Evolutionary conservation across 2,888 invertebrate genomes (phyloP).

Genomic region (Zygaena filipendulae): DNA sequence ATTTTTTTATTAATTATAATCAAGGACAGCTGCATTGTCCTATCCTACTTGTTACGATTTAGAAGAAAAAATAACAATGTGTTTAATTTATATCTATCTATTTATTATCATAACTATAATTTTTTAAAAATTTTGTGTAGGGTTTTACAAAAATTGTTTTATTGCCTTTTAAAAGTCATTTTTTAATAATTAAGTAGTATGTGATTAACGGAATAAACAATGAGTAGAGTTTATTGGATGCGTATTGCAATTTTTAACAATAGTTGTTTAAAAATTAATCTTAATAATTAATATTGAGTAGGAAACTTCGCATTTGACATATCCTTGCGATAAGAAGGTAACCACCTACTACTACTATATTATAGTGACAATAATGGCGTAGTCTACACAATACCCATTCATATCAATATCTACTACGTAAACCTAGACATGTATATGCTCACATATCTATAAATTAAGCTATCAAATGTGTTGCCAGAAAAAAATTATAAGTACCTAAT

Average conservation of each 20-base stretch:
- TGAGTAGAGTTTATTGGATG: conserved; percentile 39
- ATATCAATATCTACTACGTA: too few relatives aligned
- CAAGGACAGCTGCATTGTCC: conserved; percentile 29
- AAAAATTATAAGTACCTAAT: too few relatives aligned
- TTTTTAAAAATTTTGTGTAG: conserved; percentile 63
- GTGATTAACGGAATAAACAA: conserved; percentile 32
- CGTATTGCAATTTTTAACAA: conserved; percentile 37
- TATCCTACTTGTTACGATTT: conserved; percentile 44
- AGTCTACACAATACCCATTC: too few relatives aligned
- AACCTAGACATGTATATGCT: too few relatives aligned
- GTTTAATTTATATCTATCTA: too few relatives aligned
- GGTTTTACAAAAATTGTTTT: conserved; percentile 58
- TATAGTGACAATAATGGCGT: too few relatives aligned
- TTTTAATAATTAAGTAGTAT: background rate
- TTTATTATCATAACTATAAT: conserved; percentile 51
- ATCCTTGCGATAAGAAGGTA: conserved; percentile 29
- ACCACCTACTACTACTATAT: too few relatives aligned
- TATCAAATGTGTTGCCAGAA: too few relatives aligned
- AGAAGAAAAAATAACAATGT: conserved; percentile 44
- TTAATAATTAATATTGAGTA: conserved; percentile 29
- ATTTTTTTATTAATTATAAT: conserved; percentile 48
- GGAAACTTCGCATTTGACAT: conserved; percentile 38
- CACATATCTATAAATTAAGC: too few relatives aligned
- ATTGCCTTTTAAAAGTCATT: conserved; percentile 36
- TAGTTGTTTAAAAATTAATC: conserved; percentile 39